Base-by-base conservation (phyloP, 1,140 invertebrate species). In the Oryzaephilus surinamensis region DNA sequence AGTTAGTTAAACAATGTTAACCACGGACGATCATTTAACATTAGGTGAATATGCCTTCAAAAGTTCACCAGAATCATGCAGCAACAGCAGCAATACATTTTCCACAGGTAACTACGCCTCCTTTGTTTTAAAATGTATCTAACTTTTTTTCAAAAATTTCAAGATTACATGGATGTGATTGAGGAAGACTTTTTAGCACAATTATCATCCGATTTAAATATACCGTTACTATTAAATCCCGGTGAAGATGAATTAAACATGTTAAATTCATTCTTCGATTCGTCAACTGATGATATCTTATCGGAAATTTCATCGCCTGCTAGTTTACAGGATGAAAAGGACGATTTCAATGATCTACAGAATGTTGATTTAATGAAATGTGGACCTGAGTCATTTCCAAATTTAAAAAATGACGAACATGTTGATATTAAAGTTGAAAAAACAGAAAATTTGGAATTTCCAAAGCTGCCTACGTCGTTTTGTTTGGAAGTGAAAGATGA, bases 111-210 rank as follows among this genome's bases (percentile, higher is more conserved):
- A 32, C 12, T 37, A 17, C 19, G 4, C 33, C 33, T 26, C 23
- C 8, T n/a, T n/a, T n/a, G n/a, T n/a, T n/a, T n/a, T n/a, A n/a
- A n/a, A n/a, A n/a, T n/a, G n/a, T n/a, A n/a, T n/a, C n/a, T n/a
- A n/a, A n/a, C n/a, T n/a, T n/a, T n/a, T n/a, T n/a, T n/a, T n/a
- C n/a, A 3, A 32, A 15, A 15, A 32, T 18, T 14, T 32, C 20
- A 5, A 2, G 10, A 10, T 32, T 32, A 4, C 6, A 12, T 29
- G 8, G 17, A 6, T 19, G 10, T 11, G 12, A 19, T 12, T 1
- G 58, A 56, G 20, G 58, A 59, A 37, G 57, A 61, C 33, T 59
- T 61, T 36, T 34, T 61, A 4, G 45, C 55, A 31, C 50, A 58
- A 31, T 26, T 61, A 19, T 58, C 57, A 15, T 47, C 51, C 5